Evolutionary conservation across 2,113 vertebrate genomes (phyloP).

Genomic region (Pelmatolapia mariae): DNA sequence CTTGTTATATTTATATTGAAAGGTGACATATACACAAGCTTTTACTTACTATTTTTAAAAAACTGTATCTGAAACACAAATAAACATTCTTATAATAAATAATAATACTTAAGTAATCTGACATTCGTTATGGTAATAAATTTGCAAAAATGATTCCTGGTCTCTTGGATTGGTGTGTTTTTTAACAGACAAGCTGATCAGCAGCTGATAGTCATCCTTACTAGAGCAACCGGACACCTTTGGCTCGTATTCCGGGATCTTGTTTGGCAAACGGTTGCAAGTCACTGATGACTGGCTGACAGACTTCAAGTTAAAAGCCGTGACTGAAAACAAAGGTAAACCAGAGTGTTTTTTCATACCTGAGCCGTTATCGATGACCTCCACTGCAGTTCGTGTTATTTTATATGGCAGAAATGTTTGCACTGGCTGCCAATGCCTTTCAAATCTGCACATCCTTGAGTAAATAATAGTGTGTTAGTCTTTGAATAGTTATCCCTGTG

Average conservation of each 20-base stretch:
- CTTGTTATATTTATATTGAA: neutral
- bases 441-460: neutral
- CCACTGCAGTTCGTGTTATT: neutral
- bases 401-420: conserved; percentile 1
- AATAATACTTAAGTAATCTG: neutral
- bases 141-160: neutral
- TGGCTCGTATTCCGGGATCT: neutral
- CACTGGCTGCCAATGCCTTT: neutral
- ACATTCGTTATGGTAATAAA: neutral
- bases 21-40: neutral
- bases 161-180: neutral
- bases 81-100: neutral
- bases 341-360: neutral
- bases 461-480: neutral
- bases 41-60: neutral
- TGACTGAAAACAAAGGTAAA: neutral
- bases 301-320: neutral
- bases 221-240: neutral
- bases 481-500: neutral
- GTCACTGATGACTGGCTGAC: neutral
- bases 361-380: neutral
- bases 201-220: neutral
- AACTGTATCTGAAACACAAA: neutral
- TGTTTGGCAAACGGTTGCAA: neutral
- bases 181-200: neutral